Base-by-base conservation (phyloP, 1,140 invertebrate genomes). In the Apis laboriosa region DNA sequence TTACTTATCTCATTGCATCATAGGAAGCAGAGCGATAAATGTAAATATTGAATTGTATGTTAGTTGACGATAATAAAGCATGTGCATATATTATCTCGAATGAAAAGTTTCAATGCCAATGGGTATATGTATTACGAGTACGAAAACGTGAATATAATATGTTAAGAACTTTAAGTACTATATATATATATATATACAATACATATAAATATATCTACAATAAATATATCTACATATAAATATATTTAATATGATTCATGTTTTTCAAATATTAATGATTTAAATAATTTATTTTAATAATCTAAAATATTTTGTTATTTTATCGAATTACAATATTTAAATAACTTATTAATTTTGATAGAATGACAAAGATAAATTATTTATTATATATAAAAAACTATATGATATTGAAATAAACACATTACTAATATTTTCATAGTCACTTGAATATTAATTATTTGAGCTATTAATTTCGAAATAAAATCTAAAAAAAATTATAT, bases 31-130 rank as follows among this genome's bases (percentile, higher is more conserved):
- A 15, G 8, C 3, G 12, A 55, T 49, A 24, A 34, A 34, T 77
- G 34, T n/a, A 71, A 79, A 79, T 56, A 79, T 49, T 61, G 43
- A 53, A 71, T 28, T 51, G 55, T 9, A 55, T n/a, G 1, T 28
- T 58, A 28, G 60, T 53, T 24, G 17, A 28, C 15, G 24, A 72
- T 61, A 61, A 9, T n/a, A 4, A 53, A 15, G 43, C 28, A 68
- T 28, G 53, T 68, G 17, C 43, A 53, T 9, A 17, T 3, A 49
- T 61, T 70, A 60, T 51, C 55, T n/a, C 11, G 7, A 49, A 71
- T 21, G 43, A 51, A 61, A 71, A 28, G 9, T 21, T 60, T 9
- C 51, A 67, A 67, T 67, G 49, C 15, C 51, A 77, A 55, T 2
- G 21, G 34, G 19, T 77, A 3, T 24, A 3, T 21, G 19, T 21